Evolutionary conservation across 2,888 invertebrate species (phyloP).

Genomic region (Scaptomyza polygonia): DNA sequence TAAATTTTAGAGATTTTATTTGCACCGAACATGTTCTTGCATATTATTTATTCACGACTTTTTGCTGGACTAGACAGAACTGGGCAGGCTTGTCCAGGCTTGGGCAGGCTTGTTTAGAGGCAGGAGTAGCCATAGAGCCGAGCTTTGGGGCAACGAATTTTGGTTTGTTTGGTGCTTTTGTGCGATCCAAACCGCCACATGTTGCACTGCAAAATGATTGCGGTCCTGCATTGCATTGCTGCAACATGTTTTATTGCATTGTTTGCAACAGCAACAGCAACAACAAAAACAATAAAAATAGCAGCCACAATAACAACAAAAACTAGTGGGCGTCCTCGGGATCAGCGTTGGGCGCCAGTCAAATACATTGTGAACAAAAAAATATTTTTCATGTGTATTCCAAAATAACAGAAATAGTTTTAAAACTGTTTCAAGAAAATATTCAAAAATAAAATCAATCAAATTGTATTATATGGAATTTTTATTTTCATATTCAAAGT

Average conservation of each 20-base stretch:
- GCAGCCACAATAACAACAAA: constrained; percentile 12
- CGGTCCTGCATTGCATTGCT: constrained; percentile 54
- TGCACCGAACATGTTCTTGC: constrained; percentile 27
- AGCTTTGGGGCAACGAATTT: constrained; percentile 36
- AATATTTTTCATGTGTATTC: too few species aligned
- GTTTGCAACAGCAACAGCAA: constrained; percentile 34
- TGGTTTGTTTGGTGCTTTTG: constrained; percentile 29
- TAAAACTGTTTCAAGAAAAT: too few species aligned
- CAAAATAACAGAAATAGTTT: too few species aligned
- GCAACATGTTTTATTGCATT: constrained; percentile 70
- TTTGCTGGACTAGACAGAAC: constrained; percentile 46
- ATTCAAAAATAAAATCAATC: too few species aligned
- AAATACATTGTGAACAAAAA: constrained; percentile 10
- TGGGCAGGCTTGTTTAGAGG: too few species aligned
- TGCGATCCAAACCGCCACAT: constrained; percentile 43
- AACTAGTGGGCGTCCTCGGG: constrained; percentile 34
- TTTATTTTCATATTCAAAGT: too few species aligned
- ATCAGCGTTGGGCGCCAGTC: constrained; percentile 4
- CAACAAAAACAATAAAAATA: constrained; percentile 4
- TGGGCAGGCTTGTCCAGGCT: too few species aligned
- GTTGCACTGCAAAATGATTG: constrained; percentile 62
- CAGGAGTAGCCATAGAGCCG: not conserved
- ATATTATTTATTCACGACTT: constrained; percentile 53
- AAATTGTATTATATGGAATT: too few species aligned
- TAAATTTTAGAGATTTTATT: constrained; percentile 3